Percentiles rank a stretch among this genome's conserved stretches.
Conservation (phyloP, 1,140 invertebrate genomes). For the Trichonephila clavata region DNA sequence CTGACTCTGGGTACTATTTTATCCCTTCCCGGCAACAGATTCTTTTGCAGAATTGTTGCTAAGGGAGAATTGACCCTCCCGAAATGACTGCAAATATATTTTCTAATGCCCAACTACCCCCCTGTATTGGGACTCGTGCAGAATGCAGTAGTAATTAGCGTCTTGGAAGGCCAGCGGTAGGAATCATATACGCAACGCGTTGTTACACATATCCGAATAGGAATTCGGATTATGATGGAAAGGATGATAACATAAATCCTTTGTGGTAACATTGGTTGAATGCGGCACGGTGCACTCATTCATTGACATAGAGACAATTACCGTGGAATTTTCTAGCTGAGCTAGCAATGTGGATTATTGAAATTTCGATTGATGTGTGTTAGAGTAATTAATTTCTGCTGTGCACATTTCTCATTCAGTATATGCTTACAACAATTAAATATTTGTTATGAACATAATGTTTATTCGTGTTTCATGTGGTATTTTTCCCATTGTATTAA, state of each 20-base stretch:
- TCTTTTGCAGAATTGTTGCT: background rate
- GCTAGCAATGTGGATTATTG: background rate
- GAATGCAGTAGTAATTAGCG: constrained; percentile 10
- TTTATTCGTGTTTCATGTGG: too few species aligned
- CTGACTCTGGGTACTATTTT: background rate
- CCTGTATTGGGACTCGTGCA: background rate
- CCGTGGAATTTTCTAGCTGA: background rate
- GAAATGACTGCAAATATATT: background rate
- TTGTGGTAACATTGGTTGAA: background rate
- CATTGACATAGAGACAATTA: background rate
- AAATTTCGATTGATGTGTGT: background rate
- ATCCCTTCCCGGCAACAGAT: constrained; percentile 6
- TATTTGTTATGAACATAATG: too few species aligned
- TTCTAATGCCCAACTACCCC: background rate
- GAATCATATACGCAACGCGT: background rate
- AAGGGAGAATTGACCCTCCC: background rate
- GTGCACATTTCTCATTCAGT: too few species aligned
- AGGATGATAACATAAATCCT: background rate
- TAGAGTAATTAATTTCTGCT: background rate
- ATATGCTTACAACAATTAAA: too few species aligned
- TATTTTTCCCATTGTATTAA: too few species aligned
- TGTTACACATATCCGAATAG: background rate
- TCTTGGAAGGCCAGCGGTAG: background rate
- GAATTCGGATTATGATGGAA: background rate
- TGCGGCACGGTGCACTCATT: background rate